Evolutionary conservation across 2,113 vertebrate species (phyloP), one percentile per base, ranked within the genome.

Genomic region (Coturnix japonica): DNA sequence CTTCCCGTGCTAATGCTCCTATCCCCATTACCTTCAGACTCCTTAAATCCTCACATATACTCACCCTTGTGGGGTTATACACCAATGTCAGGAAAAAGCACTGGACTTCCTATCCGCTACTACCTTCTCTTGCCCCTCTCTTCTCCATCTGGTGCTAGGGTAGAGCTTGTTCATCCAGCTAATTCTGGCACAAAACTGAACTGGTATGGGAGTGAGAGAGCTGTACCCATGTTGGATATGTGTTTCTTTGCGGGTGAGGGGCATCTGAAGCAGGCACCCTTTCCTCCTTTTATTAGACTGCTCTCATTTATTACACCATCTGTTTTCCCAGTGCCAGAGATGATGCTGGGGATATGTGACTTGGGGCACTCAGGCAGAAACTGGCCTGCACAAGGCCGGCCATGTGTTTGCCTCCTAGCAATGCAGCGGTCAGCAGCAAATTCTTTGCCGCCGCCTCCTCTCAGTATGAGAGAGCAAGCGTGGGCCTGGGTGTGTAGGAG

Each of bases 341-440:
- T 97, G 97, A 97, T 96, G 96, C 83, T 66, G 95, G 96, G 69
- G 65, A 56, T 97, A 39, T 96, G 95, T 94, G 63, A 96, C 94
- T 61, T 93, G 61, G 94, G 97, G 95, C 93, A 83, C 95, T 94
- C 94, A 97, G 97, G 96, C 97, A 96, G 96, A 97, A 97, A 94
- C 86, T 96, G 88, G 96, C 93, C 89, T 61, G 97, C 97, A 97
- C 95, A 96, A 85, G 85, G 96, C 97, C 44, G 0, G 96, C 94
- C 97, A 97, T 86, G 91, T 96, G 97, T 96, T 96, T 89, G 94
- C 96, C 97, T 96, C 93, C 64, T 78, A 96, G 95, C 92, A 86
- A 97, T 93, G 91, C 85, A 97, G 95, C 91, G 96, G 92, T 97
- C 96, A 97, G 95, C 96, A 96, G 95, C 96, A 96, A 94, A 96